phyloP scores from a whole-genome alignment of 2,888 invertebrate genomes.

The Pinctada fucata region DNA sequence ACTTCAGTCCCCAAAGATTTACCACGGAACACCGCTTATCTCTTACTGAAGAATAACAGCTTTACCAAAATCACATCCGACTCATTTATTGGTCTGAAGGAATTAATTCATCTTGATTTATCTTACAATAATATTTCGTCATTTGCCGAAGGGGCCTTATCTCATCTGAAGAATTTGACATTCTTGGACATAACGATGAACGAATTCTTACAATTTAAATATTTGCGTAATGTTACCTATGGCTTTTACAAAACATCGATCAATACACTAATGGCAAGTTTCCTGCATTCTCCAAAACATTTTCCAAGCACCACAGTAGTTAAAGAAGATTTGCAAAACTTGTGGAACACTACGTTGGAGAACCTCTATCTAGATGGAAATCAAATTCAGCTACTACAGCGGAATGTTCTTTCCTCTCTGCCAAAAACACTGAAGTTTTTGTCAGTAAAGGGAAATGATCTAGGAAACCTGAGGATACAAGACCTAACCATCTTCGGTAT shows the following conservation, averaged over 20 bases:
- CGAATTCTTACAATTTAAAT: neutral
- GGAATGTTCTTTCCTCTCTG: neutral
- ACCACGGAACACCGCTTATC: too few species aligned
- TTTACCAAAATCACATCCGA: too few species aligned
- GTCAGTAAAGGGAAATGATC: neutral
- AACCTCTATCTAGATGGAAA: neutral
- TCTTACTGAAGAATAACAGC: too few species aligned
- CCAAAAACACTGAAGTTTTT: neutral
- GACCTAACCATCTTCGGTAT: neutral
- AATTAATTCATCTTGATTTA: too few species aligned
- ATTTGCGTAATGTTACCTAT: neutral
- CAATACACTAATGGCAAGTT: neutral
- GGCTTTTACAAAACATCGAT: constrained; percentile 8
- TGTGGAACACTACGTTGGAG: neutral
- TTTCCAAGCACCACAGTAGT: too few species aligned
- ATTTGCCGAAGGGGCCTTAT: constrained; percentile 1
- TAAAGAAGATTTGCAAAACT: too few species aligned
- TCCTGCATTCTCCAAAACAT: too few species aligned
- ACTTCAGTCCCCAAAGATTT: too few species aligned
- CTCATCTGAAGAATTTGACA: neutral
- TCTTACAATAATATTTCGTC: too few species aligned
- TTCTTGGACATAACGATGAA: neutral
- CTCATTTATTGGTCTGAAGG: too few species aligned
- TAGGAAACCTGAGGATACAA: neutral
- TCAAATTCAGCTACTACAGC: neutral